A percentile compares a stretch with the other conserved stretches of the same genome.
These are phyloP conservation scores for Myotis davidii DNA, from an alignment of 2,113 vertebrate species.

Conservation along the genomic window DNA sequence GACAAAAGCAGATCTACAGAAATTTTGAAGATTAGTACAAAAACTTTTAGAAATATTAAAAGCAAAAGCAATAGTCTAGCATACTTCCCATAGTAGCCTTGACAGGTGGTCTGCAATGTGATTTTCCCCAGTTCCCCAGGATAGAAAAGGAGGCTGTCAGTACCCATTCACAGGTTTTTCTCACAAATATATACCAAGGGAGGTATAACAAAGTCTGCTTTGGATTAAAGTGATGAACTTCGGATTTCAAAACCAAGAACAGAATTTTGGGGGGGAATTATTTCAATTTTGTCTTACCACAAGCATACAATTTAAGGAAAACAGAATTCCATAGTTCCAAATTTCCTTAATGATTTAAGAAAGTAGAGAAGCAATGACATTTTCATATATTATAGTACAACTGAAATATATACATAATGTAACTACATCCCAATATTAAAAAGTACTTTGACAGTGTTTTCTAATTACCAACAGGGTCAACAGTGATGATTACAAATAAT, in stretches of 20 bases:
- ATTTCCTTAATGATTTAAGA: constrained; percentile 22
- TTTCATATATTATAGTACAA: background rate
- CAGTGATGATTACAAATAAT: background rate
- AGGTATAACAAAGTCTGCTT: constrained; percentile 51
- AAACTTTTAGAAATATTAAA: constrained; percentile 21
- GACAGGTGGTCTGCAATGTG: background rate
- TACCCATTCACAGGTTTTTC: background rate
- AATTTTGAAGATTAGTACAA: background rate
- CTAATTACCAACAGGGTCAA: background rate
- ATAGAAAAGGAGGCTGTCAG: background rate
- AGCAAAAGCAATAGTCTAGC: constrained; percentile 22
- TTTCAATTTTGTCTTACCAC: constrained; percentile 21
- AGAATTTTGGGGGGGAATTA: constrained; percentile 4
- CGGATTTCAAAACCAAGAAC: constrained; percentile 48
- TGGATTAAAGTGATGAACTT: constrained; percentile 45
- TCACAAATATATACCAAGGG: background rate
- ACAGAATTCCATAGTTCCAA: background rate
- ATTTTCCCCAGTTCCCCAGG: background rate
- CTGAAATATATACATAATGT: background rate
- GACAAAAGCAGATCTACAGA: constrained; percentile 31
- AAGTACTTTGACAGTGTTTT: background rate
- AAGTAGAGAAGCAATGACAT: background rate
- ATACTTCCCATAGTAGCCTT: background rate
- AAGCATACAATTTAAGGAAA: background rate
- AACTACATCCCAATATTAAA: background rate